Evolutionary conservation across 2,113 vertebrate genomes (phyloP), one percentile per base, ranked within the genome.

Genomic region (Panthera leo): DNA sequence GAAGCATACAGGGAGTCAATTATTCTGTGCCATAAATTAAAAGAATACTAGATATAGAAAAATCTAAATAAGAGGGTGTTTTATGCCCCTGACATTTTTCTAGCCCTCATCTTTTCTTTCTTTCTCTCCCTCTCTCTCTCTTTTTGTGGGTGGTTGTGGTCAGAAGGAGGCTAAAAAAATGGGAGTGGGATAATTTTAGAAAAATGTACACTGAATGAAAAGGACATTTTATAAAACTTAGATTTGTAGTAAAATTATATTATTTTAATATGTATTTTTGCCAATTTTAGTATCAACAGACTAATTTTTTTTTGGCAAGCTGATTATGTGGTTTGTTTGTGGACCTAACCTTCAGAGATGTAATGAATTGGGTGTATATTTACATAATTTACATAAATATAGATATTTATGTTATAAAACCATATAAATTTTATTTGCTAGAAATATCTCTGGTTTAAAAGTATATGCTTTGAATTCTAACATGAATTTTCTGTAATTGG

Each of bases 381-480:
- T 31, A 45, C 7, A 31, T 48, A 78, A 78, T 48, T 48, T 27
- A 48, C 31, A 78, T 48, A 48, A 78, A 53, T 23, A 95, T n/a
- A 45, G 8, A 48, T 73, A 73, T 31, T 19, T n/a, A 76, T 29
- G 8, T n/a, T n/a, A n/a, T n/a, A 31, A 78, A 78, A 78, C 7
- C 90, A n/a, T 91, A 16, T 85, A 96, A 88, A 39, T 91, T 91
- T 10, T 55, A 18, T 71, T 70, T 96, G 25, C 18, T 68, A 94
- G 45, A 93, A 93, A 88, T 90, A 63, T 48, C 51, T 87, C 67
- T 94, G 34, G 29, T 70, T 95, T 97, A 96, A 75, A 84, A 87
- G 48, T 93, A 82, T 1, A 34, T 89, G 5, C 89, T 95, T 94
- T 94, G 29, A 84, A 3, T 96, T 95, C 25, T 94, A 91, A 68